Percentiles rank a stretch among this genome's conserved stretches.
phyloP scores from a whole-genome alignment of 2,888 invertebrate species.

The Heliconius erato region DNA sequence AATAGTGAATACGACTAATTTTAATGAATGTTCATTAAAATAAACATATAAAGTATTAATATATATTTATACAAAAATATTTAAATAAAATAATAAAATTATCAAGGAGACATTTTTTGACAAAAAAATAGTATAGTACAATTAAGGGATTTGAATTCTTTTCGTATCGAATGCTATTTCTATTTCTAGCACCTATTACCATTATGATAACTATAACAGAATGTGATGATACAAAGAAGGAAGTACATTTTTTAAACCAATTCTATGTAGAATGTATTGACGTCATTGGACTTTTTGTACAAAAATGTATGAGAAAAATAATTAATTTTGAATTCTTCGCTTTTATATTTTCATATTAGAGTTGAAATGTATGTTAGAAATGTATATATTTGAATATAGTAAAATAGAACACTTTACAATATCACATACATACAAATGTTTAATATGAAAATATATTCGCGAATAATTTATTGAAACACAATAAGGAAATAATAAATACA shows the following conservation, averaged over 20 bases:
- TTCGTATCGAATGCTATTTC: background rate
- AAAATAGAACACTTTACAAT: background rate
- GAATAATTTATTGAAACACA: background rate
- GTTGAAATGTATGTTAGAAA: background rate
- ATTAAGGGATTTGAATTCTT: too few relatives aligned
- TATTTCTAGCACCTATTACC: constrained; percentile 10
- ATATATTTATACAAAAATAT: background rate
- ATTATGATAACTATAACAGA: background rate
- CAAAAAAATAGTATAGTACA: too few relatives aligned
- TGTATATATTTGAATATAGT: background rate
- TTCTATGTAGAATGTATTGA: background rate
- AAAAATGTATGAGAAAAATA: background rate
- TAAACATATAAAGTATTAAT: background rate
- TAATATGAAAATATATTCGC: constrained; percentile 13
- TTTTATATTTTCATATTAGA: background rate
- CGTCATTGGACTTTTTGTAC: background rate
- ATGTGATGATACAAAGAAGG: background rate
- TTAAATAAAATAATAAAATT: background rate
- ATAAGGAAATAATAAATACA: background rate
- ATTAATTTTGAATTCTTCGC: background rate
- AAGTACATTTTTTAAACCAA: background rate
- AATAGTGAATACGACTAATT: background rate
- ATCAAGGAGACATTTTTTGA: background rate
- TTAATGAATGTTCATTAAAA: constrained; percentile 4
- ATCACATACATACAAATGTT: background rate